Evolutionary conservation across 2,113 vertebrate species (phyloP).

Genomic region (Mesembrinibis cayennensis): DNA sequence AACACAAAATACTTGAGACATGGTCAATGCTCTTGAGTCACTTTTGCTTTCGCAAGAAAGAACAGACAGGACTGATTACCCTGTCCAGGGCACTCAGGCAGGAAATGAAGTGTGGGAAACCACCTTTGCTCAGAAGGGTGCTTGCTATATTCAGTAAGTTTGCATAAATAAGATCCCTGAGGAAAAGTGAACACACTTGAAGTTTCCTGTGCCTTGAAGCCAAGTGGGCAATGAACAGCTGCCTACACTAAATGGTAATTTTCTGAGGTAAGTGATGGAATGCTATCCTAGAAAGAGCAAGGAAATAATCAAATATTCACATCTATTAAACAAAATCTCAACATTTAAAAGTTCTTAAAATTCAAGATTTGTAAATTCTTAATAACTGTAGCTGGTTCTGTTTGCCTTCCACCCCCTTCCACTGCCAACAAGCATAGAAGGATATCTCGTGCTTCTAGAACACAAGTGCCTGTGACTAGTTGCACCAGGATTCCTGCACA

Average conservation of each 20-base stretch:
- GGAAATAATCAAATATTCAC: background rate
- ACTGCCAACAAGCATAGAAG: background rate
- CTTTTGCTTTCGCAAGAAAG: background rate
- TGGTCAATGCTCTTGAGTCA: background rate
- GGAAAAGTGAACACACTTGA: background rate
- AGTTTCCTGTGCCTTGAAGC: background rate
- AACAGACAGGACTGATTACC: background rate
- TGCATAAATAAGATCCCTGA: background rate
- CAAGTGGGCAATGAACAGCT: background rate
- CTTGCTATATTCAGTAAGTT: accelerated
- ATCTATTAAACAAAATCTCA: background rate
- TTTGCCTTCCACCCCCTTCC: background rate
- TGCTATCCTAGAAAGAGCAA: background rate
- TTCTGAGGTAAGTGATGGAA: background rate
- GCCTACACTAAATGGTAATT: background rate
- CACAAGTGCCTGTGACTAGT: background rate
- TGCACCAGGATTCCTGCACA: background rate
- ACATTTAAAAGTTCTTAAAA: background rate
- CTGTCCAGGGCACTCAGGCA: background rate
- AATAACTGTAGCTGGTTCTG: background rate
- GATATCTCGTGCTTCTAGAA: background rate
- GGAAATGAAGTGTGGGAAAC: background rate
- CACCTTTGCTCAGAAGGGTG: background rate
- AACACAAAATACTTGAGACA: accelerated
- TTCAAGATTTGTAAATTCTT: background rate